Evolutionary conservation across 2,797 vertebrate genomes (phyloP).

Genomic region (Hipposideros larvatus): DNA sequence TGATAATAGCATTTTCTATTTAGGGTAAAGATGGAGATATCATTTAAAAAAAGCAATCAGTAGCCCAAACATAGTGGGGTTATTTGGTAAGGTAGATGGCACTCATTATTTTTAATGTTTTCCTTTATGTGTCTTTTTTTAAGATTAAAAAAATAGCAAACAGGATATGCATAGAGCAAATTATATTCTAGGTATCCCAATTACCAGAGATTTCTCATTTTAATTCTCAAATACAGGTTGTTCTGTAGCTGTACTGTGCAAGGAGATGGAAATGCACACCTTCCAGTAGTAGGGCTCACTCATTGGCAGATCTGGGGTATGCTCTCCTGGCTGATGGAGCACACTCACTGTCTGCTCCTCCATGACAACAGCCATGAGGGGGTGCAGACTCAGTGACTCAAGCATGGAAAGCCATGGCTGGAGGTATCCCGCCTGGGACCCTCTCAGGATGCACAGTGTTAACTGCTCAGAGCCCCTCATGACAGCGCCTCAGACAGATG

Average conservation of each 20-base stretch:
- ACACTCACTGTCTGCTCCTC: fast-evolving
- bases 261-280: fast-evolving
- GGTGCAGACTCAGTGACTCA: not conserved
- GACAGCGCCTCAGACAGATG: fast-evolving
- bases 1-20: conserved; percentile 53
- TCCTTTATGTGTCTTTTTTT: not conserved
- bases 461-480: not conserved
- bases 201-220: not conserved
- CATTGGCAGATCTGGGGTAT: not conserved
- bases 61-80: not conserved
- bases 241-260: not conserved
- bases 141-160: not conserved
- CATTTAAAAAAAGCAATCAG: not conserved
- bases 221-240: not conserved
- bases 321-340: not conserved
- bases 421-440: no score
- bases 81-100: not conserved
- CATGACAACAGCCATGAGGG: fast-evolving
- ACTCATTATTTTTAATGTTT: not conserved
- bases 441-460: not conserved
- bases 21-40: conserved; percentile 19
- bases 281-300: not conserved
- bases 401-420: not conserved
- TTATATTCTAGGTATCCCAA: not conserved
- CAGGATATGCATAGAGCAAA: not conserved